Evolutionary conservation across 2,113 vertebrate genomes (phyloP).

Genomic region (Mustelus asterias): DNA sequence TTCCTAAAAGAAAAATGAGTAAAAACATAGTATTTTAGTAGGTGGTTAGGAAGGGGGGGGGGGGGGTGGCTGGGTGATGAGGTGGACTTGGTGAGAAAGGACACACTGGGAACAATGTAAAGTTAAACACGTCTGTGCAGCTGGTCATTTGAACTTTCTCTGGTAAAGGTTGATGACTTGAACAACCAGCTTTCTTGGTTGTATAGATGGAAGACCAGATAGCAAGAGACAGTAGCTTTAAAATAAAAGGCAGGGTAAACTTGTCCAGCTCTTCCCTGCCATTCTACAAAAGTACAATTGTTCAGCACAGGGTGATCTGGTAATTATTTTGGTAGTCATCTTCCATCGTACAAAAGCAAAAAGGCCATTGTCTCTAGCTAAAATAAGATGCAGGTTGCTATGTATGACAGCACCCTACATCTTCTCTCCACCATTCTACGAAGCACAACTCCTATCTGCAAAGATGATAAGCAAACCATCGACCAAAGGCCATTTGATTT

Average conservation of each 20-base stretch:
- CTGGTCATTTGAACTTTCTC: neutral
- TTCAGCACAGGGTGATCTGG: neutral
- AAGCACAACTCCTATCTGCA: neutral
- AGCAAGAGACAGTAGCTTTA: neutral
- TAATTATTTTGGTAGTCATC: neutral
- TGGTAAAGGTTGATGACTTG: too few species aligned
- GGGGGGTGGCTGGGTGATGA: too few species aligned
- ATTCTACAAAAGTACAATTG: neutral
- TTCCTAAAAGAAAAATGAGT: conserved; percentile 57
- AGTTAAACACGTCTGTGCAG: neutral
- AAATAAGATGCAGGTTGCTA: too few species aligned
- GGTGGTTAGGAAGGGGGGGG: neutral
- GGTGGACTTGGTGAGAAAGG: neutral
- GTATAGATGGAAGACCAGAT: neutral
- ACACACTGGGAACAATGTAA: neutral
- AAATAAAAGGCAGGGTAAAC: neutral
- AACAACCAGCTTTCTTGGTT: neutral
- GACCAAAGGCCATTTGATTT: neutral
- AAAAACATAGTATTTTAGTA: neutral
- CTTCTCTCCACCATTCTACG: neutral
- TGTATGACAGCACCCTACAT: too few species aligned
- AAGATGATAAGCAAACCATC: neutral
- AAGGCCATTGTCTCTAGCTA: too few species aligned
- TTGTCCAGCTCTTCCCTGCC: neutral
- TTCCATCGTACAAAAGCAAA: too few species aligned